phyloP scores from a whole-genome alignment of 2,113 vertebrate genomes.

The Takifugu bimaculatus region DNA sequence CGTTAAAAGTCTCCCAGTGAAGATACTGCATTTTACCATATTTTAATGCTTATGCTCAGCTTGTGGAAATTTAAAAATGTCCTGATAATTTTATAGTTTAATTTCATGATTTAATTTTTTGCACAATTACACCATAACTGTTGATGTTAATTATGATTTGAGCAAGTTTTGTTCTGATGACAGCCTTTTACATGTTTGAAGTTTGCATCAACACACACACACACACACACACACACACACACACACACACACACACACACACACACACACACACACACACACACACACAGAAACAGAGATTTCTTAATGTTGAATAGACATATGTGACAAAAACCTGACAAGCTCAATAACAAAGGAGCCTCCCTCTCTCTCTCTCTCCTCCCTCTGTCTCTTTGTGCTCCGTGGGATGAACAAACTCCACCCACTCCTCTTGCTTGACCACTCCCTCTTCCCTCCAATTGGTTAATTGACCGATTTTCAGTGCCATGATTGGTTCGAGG shows the following conservation, averaged over 20 bases:
- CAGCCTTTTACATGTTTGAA: not conserved
- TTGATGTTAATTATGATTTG: no score
- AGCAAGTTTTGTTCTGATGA: not conserved
- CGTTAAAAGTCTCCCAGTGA: no score
- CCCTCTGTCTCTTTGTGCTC: conserved; percentile 30
- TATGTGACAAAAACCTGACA: conserved; percentile 38
- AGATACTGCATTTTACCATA: no score
- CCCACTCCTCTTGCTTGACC: conserved; percentile 61
- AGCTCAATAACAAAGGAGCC: conserved; percentile 45
- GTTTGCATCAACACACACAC: not conserved
- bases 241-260: not conserved
- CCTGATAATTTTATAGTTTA: no score
- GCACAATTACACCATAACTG: no score
- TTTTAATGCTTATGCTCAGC: no score
- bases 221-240: conserved; percentile 3
- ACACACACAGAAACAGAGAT: conserved; percentile 29
- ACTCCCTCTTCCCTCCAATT: conserved; percentile 32
- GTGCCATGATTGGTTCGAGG: conserved; percentile 37
- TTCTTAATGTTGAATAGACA: conserved; percentile 44
- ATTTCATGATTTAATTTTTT: no score
- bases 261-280: not conserved
- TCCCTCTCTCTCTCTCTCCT: conserved; percentile 17
- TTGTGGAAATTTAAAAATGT: no score
- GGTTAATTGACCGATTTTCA: conserved; percentile 54
- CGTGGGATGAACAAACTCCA: conserved; percentile 30